A percentile compares a stretch with the other conserved stretches of the same genome.
phyloP scores from a whole-genome alignment of 2,888 invertebrate genomes.

The Girardia tigrina region DNA sequence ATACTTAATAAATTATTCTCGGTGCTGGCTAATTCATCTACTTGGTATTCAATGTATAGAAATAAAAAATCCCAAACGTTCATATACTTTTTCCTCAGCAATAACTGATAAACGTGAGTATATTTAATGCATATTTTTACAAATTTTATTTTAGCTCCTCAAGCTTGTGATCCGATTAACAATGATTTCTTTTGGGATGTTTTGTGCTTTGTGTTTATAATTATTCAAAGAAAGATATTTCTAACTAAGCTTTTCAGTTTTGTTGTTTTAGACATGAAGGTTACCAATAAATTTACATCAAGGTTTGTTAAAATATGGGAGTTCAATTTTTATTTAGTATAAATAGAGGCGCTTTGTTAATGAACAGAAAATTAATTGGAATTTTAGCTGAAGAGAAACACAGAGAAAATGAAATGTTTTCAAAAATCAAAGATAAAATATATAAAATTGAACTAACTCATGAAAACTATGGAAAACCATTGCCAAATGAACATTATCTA shows the following conservation, averaged over 20 bases:
- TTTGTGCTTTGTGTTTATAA: slow-evolving; percentile 76
- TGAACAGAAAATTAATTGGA: slow-evolving; percentile 75
- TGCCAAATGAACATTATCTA: slow-evolving; percentile 26
- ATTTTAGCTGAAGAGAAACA: slow-evolving; percentile 75
- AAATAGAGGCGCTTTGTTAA: slow-evolving; percentile 68
- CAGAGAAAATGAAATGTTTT: slow-evolving; percentile 68
- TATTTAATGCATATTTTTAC: neutral
- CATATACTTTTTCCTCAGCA: neutral
- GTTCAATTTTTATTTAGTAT: neutral
- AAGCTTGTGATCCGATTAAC: neutral
- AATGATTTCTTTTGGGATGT: slow-evolving; percentile 55
- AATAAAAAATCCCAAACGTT: slow-evolving; percentile 42
- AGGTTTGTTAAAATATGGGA: slow-evolving; percentile 52
- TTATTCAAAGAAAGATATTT: slow-evolving; percentile 78
- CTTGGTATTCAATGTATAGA: slow-evolving; percentile 76
- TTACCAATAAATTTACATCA: slow-evolving; percentile 80
- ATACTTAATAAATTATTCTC: slow-evolving; percentile 54
- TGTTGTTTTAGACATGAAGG: slow-evolving; percentile 82
- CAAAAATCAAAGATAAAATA: slow-evolving; percentile 63
- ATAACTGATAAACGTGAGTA: too few species aligned
- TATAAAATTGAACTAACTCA: neutral
- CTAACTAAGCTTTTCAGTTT: slow-evolving; percentile 91
- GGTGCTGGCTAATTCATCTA: slow-evolving; percentile 65
- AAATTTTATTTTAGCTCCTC: neutral
- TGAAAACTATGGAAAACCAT: neutral